phyloP scores from a whole-genome alignment of 1,140 invertebrate genomes.

The Calliphora vicina region DNA sequence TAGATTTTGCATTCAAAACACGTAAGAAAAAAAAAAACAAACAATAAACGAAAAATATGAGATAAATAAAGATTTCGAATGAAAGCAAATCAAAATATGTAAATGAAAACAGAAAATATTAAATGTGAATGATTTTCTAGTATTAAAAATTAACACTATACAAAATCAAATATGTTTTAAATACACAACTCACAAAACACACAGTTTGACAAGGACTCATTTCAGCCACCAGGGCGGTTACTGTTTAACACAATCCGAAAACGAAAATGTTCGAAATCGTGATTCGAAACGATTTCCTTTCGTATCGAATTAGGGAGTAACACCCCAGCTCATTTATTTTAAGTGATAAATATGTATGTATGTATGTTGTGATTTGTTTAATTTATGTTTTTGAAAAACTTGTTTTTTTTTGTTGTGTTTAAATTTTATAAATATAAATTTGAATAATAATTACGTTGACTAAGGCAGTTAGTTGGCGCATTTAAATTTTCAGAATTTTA shows the following conservation, averaged over 20 bases:
- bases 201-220: too few relatives aligned
- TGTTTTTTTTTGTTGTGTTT: too few relatives aligned
- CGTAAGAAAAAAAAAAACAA: background rate
- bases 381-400: background rate
- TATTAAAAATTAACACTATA: background rate
- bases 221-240: too few relatives aligned
- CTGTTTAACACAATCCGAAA: too few relatives aligned
- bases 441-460: background rate
- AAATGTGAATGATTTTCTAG: background rate
- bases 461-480: background rate
- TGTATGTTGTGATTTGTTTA: too few relatives aligned
- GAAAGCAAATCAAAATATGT: background rate
- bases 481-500: background rate
- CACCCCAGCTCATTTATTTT: too few relatives aligned
- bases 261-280: too few relatives aligned
- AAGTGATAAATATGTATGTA: too few relatives aligned
- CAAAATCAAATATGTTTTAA: background rate
- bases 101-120: background rate
- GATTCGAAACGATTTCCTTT: too few relatives aligned
- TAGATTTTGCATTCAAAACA: background rate
- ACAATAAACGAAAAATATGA: background rate
- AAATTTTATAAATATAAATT: background rate
- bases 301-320: too few relatives aligned
- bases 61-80: background rate
- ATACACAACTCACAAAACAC: background rate